Evolutionary conservation across 2,797 vertebrate species (phyloP), one percentile per base, ranked within the genome.

Genomic region (Orestias chungarensis): DNA sequence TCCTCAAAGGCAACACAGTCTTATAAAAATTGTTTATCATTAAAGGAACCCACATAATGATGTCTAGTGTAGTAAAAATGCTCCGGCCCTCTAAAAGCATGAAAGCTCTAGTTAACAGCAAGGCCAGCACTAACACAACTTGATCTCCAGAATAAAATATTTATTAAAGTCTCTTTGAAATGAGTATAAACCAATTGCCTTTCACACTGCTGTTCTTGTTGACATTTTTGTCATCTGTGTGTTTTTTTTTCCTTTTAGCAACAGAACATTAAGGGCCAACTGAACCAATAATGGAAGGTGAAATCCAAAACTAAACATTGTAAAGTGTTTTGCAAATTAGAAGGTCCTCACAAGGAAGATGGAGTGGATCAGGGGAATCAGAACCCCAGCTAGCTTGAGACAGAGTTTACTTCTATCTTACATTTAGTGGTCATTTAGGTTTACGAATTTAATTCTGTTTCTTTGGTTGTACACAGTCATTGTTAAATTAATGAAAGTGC

Each of bases 1-100:
- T 57, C 61, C 57, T 46, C 7, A 72, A 25, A 74, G 66, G 42
- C 0, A 66, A 67, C 20, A 20, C 54, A 46, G 61, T 75, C 75
- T 68, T 66, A 73, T 20, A 44, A 70, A 77, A 81, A 79, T 25
- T 8, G 9, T 29, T 46, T 44, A 6, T 27, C 68, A 75, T 70
- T 71, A 70, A 73, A 75, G 43, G 46, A 8, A 42, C 12, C 17
- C 15, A 43, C 7, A 25, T 1, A 0, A 47, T 17, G 33, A 57
- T 42, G 20, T 64, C 23, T 20, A 25, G 14, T 35, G 49, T 59
- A 12, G 59, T 27, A 52, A 59, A 67, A 18, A 17, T 10, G 12
- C 71, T 59, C 65, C 7, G 27, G 67, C 59, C 49, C 40, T 14
- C n/a, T 33, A 18, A 15, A 27, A 43, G 6, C 47, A 50, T 62